These are phyloP conservation scores for Clytia hemisphaerica DNA, from an alignment of 30 jellyfish, hydroid and myxozoan species.

Conservation along the genomic window DNA sequence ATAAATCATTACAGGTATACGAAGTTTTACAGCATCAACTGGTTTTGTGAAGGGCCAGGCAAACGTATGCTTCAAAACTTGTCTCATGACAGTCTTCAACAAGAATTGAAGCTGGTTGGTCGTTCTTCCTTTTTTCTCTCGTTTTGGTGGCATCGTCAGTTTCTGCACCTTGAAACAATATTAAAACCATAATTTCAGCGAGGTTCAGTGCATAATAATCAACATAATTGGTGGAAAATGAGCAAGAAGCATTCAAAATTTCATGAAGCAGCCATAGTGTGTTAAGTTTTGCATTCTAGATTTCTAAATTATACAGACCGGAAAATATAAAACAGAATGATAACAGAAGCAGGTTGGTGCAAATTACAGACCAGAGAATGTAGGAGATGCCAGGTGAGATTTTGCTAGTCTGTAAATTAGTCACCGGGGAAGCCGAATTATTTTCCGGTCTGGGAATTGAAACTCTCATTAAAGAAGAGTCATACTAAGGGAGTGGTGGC, in stretches of 20 bases:
- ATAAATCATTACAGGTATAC: slow-evolving; percentile 79
- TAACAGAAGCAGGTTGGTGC: not conserved
- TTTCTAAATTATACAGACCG: slow-evolving; percentile 7
- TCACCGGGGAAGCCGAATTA: not conserved
- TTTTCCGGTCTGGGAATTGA: not conserved
- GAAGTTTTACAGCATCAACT: slow-evolving; percentile 79
- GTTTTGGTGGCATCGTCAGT: slow-evolving; percentile 53
- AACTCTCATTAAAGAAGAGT: not conserved
- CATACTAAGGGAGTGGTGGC: slow-evolving; percentile 32
- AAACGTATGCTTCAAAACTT: slow-evolving; percentile 72
- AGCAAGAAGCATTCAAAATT: too few relatives aligned
- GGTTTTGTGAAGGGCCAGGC: slow-evolving; percentile 97
- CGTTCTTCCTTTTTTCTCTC: slow-evolving; percentile 67
- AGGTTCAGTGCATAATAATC: too few relatives aligned
- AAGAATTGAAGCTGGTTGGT: slow-evolving; percentile 87
- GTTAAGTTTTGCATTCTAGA: not conserved
- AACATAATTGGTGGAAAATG: too few relatives aligned
- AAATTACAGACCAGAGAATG: not conserved
- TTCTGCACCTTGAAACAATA: slow-evolving; percentile 10
- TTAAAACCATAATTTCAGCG: too few relatives aligned
- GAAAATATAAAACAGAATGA: too few relatives aligned
- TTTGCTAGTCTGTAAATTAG: not conserved
- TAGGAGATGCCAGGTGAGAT: not conserved
- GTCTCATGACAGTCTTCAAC: slow-evolving; percentile 78
- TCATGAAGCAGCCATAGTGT: slow-evolving; percentile 3